A percentile compares a stretch with the other conserved stretches of the same genome.
Conservation (phyloP, 2,113 vertebrate species). For the Oryzias woworae region DNA sequence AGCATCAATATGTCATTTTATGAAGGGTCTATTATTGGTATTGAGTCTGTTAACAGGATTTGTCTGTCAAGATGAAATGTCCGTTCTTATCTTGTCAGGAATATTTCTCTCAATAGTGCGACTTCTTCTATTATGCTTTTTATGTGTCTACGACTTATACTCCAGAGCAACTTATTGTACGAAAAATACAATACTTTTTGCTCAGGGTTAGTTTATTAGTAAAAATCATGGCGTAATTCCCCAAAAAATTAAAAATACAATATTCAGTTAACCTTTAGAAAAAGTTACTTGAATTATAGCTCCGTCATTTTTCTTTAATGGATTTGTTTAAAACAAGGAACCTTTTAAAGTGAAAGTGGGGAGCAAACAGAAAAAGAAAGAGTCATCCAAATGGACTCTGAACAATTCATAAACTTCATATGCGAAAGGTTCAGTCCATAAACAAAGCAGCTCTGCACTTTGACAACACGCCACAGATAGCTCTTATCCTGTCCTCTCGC, state of each 20-base stretch:
- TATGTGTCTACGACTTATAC: neutral
- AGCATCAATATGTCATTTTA: too few relatives aligned
- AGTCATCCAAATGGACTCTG: slow-evolving; percentile 43
- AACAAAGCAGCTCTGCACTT: slow-evolving; percentile 22
- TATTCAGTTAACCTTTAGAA: neutral
- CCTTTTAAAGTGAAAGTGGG: slow-evolving; percentile 1
- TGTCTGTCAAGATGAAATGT: too few relatives aligned
- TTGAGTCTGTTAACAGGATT: too few relatives aligned
- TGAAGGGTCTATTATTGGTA: too few relatives aligned
- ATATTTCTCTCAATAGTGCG: too few relatives aligned
- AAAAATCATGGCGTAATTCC: too few relatives aligned
- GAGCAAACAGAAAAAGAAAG: slow-evolving; percentile 23
- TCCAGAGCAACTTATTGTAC: too few relatives aligned
- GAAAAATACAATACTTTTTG: too few relatives aligned
- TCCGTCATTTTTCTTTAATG: neutral
- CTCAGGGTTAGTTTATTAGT: too few relatives aligned
- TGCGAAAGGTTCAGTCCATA: slow-evolving; percentile 47
- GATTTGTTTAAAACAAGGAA: neutral
- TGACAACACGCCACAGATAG: neutral
- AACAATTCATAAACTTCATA: slow-evolving; percentile 48
- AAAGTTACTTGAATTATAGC: neutral
- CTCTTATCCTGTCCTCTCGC: neutral
- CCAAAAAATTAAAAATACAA: too few relatives aligned
- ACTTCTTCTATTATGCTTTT: neutral
- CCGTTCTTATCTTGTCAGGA: too few relatives aligned